Conservation (phyloP, 2,797 vertebrate genomes). For the Chiloscyllium punctatum region DNA sequence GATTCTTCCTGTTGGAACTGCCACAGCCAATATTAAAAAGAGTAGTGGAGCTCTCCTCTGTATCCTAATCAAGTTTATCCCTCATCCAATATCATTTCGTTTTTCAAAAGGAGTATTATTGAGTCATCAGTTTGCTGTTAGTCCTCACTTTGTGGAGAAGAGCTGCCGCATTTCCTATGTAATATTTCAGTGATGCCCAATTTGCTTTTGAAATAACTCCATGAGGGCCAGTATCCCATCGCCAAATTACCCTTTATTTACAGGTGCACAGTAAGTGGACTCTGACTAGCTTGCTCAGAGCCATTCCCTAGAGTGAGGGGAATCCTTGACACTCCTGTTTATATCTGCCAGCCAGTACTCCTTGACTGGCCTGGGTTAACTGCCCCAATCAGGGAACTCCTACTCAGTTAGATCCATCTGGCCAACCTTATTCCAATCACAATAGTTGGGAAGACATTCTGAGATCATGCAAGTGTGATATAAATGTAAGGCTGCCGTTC, state of each 20-base stretch:
- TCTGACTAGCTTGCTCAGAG: too few species aligned
- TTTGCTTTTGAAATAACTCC: not conserved
- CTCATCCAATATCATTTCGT: not conserved
- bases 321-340: too few species aligned
- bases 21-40: not conserved
- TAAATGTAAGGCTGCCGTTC: not conserved
- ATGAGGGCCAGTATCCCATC: too few species aligned
- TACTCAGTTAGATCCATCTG: too few species aligned
- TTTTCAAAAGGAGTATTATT: not conserved
- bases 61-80: not conserved
- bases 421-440: too few species aligned
- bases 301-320: too few species aligned
- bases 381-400: too few species aligned
- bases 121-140: not conserved
- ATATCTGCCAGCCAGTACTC: too few species aligned
- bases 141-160: not conserved
- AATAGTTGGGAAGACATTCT: too few species aligned
- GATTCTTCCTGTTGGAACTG: not conserved
- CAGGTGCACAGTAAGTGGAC: too few species aligned
- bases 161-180: not conserved
- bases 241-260: too few species aligned
- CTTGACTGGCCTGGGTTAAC: too few species aligned
- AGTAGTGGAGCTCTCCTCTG: not conserved
- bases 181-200: not conserved
- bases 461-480: not conserved